Evolutionary conservation across 2,113 vertebrate genomes (phyloP).

Genomic region (Tinamus guttatus): DNA sequence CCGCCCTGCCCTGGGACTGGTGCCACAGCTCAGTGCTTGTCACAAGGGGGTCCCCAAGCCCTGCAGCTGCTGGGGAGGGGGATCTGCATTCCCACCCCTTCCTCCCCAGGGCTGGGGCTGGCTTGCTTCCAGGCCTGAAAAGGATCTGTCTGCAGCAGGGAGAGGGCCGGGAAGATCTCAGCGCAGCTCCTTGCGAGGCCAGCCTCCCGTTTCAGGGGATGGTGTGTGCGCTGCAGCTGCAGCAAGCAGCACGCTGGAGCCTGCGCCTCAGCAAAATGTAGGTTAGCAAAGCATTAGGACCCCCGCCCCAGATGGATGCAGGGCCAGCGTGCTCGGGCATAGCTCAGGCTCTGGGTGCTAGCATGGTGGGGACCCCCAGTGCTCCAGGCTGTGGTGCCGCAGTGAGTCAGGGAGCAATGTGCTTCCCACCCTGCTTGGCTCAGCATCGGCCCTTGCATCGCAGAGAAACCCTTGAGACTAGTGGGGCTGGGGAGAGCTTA

Average conservation of each 20-base stretch:
- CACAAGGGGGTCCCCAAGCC: background rate
- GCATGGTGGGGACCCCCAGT: background rate
- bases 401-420: background rate
- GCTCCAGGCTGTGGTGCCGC: background rate
- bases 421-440: background rate
- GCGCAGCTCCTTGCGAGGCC: background rate
- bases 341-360: background rate
- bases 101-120: background rate
- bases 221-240: background rate
- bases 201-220: background rate
- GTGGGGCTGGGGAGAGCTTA: fast-evolving
- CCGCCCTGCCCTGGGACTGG: background rate
- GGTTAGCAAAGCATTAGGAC: slow-evolving; percentile 60
- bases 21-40: no score
- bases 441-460: background rate
- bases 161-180: background rate
- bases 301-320: background rate
- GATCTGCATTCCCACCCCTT: background rate
- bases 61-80: background rate
- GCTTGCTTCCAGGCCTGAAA: background rate
- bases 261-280: slow-evolving; percentile 31
- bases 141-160: background rate
- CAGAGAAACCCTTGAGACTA: background rate
- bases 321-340: background rate
- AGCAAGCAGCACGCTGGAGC: background rate